Evolutionary conservation across 2,113 vertebrate species (phyloP), one percentile per base, ranked within the genome.

Genomic region (Rhea pennata): DNA sequence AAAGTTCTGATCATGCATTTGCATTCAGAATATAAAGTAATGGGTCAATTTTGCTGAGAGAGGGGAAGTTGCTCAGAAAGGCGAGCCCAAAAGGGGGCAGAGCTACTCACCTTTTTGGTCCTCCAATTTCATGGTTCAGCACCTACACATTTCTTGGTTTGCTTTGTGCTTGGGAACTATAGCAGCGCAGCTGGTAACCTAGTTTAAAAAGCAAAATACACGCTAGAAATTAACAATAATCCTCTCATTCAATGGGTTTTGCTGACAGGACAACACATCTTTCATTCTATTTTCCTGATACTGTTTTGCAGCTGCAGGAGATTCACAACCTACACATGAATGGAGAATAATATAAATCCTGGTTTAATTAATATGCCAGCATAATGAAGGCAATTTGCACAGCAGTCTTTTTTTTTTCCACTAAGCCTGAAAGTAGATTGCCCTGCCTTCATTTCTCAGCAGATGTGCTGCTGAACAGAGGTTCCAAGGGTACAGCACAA

Each of bases 391-490:
- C 51, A 59, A 56, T 44, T 5, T 77, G 84, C 85, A 67, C 59
- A 5, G 6, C 26, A 33, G 2, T 5, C 48, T 16, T 6, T 59
- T 59, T 15, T 10, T 10, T 27, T 31, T 36, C 36, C 2, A 12
- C 75, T 1, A 3, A n/a, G 5, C 4, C 64, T n/a, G 0, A 33
- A 56, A 20, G 42, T 8, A 53, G 42, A 39, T 2, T 33, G 59
- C 73, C 70, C 62, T 84, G 5, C 58, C 31, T 0, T 10, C 23
- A 1, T 3, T 29, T 16, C 87, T 39, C 39, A 62, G 5, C 19
- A 6, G 54, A 54, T 1, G 21, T 76, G 3, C 13, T 59, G 39
- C 58, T 59, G 31, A 56, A 6, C 44, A 42, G 31, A 84, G 51
- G 6, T 12, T 29, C 50, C 39, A 15, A 33, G 17, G 56, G 64